Percentiles rank a stretch among this genome's conserved stretches.
phyloP scores from a whole-genome alignment of 2,888 invertebrate genomes.

The Cheilosia variabilis region DNA sequence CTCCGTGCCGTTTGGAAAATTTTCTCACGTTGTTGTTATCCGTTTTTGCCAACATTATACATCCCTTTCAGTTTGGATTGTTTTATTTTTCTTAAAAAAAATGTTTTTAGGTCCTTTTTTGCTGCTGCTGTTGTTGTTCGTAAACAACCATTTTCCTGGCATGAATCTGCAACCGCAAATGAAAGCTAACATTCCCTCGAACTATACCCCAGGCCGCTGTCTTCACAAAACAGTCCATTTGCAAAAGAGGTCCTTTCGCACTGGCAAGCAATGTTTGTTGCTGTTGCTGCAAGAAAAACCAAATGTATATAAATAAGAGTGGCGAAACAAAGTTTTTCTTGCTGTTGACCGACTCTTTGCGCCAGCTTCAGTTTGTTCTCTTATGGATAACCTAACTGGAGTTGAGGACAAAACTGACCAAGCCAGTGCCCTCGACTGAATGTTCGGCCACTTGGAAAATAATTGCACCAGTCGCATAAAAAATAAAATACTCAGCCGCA shows the following conservation, averaged over 20 bases:
- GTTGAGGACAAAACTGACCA: constrained; percentile 69
- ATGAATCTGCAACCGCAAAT: constrained; percentile 64
- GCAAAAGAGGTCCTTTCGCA: constrained; percentile 23
- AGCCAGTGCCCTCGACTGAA: constrained; percentile 69
- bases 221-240: constrained; percentile 38
- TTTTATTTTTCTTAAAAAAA: constrained; percentile 28
- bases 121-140: background rate
- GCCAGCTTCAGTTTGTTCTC: constrained; percentile 4
- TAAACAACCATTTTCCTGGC: constrained; percentile 47
- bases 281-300: constrained; percentile 48
- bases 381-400: constrained; percentile 61
- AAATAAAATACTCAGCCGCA: constrained; percentile 26
- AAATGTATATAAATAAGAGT: constrained; percentile 69
- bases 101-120: constrained; percentile 2
- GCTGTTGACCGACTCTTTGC: constrained; percentile 68
- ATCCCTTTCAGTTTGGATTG: constrained; percentile 18
- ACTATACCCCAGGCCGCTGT: constrained; percentile 46
- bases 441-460: constrained; percentile 69
- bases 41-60: constrained; percentile 6
- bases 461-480: constrained; percentile 53
- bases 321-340: constrained; percentile 66
- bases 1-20: constrained; percentile 49
- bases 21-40: constrained; percentile 34
- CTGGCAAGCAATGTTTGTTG: constrained; percentile 36
- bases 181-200: constrained; percentile 59